Percentiles rank a stretch among this genome's conserved stretches.
Evolutionary conservation across 37 sponge, comb jelly and placozoan species (phyloP).

Genomic region (Halisarca cf. caerulea): DNA sequence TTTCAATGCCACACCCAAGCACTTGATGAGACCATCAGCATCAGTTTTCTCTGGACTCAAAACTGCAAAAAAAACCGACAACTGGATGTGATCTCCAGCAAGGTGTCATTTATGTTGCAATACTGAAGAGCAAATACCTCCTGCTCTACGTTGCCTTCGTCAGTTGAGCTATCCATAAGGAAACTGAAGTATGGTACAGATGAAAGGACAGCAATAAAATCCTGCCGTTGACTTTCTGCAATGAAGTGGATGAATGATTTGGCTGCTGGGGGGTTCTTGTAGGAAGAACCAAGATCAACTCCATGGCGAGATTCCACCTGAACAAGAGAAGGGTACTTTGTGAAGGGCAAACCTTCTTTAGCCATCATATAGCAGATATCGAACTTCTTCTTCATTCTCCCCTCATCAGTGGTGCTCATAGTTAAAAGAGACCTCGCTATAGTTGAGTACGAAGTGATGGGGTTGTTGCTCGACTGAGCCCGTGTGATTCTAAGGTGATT

Average conservation of each 20-base stretch:
- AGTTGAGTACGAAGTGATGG: slow-evolving; percentile 33
- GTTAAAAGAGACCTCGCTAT: slow-evolving; percentile 30
- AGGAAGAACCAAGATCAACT: background rate
- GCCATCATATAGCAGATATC: slow-evolving; percentile 53
- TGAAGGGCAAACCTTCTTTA: slow-evolving; percentile 48
- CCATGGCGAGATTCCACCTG: background rate
- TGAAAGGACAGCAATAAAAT: slow-evolving; percentile 13
- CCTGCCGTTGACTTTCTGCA: background rate
- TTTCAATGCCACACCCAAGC: background rate
- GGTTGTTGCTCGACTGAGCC: slow-evolving; percentile 20
- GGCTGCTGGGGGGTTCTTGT: slow-evolving; percentile 1
- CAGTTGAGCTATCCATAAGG: slow-evolving; percentile 64
- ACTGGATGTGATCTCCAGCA: background rate
- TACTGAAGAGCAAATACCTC: slow-evolving; percentile 49
- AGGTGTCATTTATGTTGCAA: background rate
- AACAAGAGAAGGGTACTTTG: background rate
- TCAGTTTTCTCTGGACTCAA: background rate
- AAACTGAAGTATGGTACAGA: slow-evolving; percentile 37
- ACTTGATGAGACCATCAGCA: slow-evolving; percentile 33
- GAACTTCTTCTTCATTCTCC: slow-evolving; percentile 42
- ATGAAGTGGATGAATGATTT: slow-evolving; percentile 11
- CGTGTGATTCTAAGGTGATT: background rate
- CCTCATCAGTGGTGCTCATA: slow-evolving; percentile 4
- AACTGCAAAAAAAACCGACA: background rate
- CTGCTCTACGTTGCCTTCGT: slow-evolving; percentile 46